Base-by-base conservation (phyloP, 2,797 vertebrate genomes). In the Aphelocoma californica region DNA sequence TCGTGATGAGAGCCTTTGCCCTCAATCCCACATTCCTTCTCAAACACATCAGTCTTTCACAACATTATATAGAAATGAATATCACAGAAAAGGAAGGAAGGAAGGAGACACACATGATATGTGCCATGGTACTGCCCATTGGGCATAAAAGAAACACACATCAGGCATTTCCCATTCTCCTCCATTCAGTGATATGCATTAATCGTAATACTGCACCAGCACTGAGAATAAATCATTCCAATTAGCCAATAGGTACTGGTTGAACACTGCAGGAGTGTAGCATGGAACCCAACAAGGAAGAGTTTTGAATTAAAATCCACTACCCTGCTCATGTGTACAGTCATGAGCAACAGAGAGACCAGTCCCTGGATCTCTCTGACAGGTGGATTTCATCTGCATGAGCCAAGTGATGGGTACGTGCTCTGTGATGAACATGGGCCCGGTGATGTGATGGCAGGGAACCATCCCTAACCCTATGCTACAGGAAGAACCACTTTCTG, bases 101-200 rank as follows among this genome's bases (percentile, higher is more conserved):
- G 94, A 96, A 88, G 95, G 94, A 96, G 95, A 96, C 64, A 96
- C 73, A 53, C 95, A 14, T 95, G 95, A 95, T 96, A 72, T 92
- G 92, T 61, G 51, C 51, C 2, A 8, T 40, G 50, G 32, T 54
- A 44, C n/a, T 75, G 64, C 91, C 81, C 9, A 0, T 9, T 10
- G 42, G 90, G 86, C 92, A 60, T 69, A 86, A 96, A 86, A 50
- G 45, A 85, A 91, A 58, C 61, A 94, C 92, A 94, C 78, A 97
- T 89, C 95, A 95, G 56, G 92, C n/a, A 75, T 92, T 95, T 95
- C 94, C 62, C 89, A 50, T 94, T 95, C 80, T 88, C 86, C 82
- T 85, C 62, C 62, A 57, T 75, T 54, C 88, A 94, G 77, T 93
- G 96, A 96, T 95, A 96, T 51, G 23, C 80, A 93, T 50, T 44